These are phyloP conservation scores for Calliphora vomitoria DNA, from an alignment of 2,888 invertebrate genomes.

Conservation along the genomic window DNA sequence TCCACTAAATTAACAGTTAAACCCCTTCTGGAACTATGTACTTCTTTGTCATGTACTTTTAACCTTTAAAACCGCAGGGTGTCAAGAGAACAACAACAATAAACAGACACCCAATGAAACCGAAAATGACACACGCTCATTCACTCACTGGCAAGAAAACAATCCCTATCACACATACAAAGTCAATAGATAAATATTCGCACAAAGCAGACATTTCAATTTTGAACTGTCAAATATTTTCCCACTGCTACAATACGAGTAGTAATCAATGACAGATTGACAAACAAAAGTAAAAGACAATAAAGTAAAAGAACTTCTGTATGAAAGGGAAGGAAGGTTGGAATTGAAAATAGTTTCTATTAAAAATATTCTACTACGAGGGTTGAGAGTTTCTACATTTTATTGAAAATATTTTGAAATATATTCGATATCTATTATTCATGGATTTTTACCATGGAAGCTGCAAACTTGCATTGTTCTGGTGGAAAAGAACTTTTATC, in stretches of 20 bases:
- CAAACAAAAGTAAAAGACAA: constrained; percentile 25
- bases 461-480: too few species aligned
- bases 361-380: not conserved
- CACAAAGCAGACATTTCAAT: constrained; percentile 66
- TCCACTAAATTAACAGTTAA: too few species aligned
- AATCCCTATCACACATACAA: constrained; percentile 22
- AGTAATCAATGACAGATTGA: constrained; percentile 66
- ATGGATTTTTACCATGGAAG: too few species aligned
- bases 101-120: not conserved
- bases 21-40: too few species aligned
- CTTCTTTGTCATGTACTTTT: too few species aligned
- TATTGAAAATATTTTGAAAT: too few species aligned
- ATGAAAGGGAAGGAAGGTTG: not conserved
- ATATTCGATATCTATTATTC: too few species aligned
- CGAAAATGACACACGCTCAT: constrained; percentile 4
- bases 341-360: not conserved
- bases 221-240: constrained; percentile 69
- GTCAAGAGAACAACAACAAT: not conserved
- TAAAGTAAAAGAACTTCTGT: not conserved
- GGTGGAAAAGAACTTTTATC: too few species aligned
- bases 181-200: constrained; percentile 62
- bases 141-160: constrained; percentile 1
- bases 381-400: too few species aligned
- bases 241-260: constrained; percentile 28
- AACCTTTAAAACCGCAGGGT: too few species aligned